Conservation (phyloP, 2,797 vertebrate species). For the Lates japonicus region DNA sequence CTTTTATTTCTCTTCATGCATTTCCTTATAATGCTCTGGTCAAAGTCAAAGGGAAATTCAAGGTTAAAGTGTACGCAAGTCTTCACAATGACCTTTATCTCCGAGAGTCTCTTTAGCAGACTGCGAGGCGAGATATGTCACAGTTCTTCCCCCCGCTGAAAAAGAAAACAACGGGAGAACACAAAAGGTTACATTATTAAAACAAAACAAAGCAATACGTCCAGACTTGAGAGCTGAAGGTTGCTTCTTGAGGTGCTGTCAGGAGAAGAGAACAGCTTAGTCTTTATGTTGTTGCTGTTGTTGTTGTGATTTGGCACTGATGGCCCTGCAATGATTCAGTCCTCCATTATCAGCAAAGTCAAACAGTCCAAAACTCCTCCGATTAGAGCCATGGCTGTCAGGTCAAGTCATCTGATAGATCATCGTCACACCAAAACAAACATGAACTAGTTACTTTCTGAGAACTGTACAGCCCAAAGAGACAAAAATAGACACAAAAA, state of each 20-base stretch:
- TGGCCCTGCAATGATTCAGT: slow-evolving; percentile 48
- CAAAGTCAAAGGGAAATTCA: slow-evolving; percentile 53
- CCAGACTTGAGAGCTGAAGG: slow-evolving; percentile 58
- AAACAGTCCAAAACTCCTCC: slow-evolving; percentile 51
- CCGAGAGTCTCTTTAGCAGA: slow-evolving; percentile 54
- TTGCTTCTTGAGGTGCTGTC: slow-evolving; percentile 66
- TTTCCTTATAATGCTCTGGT: slow-evolving; percentile 53
- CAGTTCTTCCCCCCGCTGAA: slow-evolving; percentile 20
- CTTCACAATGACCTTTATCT: slow-evolving; percentile 65
- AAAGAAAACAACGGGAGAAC: slow-evolving; percentile 49
- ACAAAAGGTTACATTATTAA: slow-evolving; percentile 53
- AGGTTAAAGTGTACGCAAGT: slow-evolving; percentile 68
- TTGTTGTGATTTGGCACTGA: slow-evolving; percentile 76
- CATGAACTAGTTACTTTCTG: slow-evolving; percentile 61
- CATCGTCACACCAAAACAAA: slow-evolving; percentile 59
- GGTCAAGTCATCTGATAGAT: slow-evolving; percentile 64
- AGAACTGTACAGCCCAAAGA: slow-evolving; percentile 76
- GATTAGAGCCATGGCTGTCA: slow-evolving; percentile 45
- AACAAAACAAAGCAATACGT: slow-evolving; percentile 63
- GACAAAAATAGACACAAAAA: slow-evolving; percentile 76
- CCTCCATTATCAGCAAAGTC: slow-evolving; percentile 46
- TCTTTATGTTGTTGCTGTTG: slow-evolving; percentile 28
- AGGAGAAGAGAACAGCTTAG: slow-evolving; percentile 35
- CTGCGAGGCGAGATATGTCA: slow-evolving; percentile 62
- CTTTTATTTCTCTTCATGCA: slow-evolving; percentile 44